Percentiles rank a stretch among this genome's conserved stretches.
Evolutionary conservation across 2,113 vertebrate genomes (phyloP).

Genomic region (Osmerus mordax): DNA sequence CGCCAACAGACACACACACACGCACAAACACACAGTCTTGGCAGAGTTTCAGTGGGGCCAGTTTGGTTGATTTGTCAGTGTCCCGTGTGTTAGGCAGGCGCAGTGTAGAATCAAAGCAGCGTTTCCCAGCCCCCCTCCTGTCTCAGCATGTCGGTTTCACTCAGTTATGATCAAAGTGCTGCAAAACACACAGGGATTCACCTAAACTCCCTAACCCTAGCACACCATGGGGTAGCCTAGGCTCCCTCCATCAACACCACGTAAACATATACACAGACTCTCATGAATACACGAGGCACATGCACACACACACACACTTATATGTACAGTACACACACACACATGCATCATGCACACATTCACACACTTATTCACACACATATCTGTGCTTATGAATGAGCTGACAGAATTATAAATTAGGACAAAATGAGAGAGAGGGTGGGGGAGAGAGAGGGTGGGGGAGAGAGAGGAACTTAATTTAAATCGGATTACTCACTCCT

Average conservation of each 20-base stretch:
- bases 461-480: background rate
- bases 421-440: background rate
- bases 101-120: conserved; percentile 32
- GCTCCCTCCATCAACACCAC: conserved; percentile 50
- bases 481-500: background rate
- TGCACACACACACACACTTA: background rate
- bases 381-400: background rate
- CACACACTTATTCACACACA: background rate
- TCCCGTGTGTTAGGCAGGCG: conserved; percentile 27
- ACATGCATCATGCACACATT: background rate
- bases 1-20: conserved; percentile 1
- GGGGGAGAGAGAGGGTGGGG: background rate
- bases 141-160: conserved; percentile 27
- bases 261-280: conserved; percentile 34
- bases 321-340: background rate
- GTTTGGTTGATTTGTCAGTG: conserved; percentile 48
- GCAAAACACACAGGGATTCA: conserved; percentile 45
- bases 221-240: conserved; percentile 23
- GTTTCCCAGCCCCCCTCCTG: conserved; percentile 24
- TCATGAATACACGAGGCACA: background rate
- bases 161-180: conserved; percentile 60
- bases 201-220: conserved; percentile 30
- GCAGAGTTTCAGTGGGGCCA: conserved; percentile 16
- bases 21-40: conserved; percentile 18
- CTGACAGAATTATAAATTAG: background rate